Evolutionary conservation across 2,888 invertebrate genomes (phyloP).

Genomic region (Metalampra italica): DNA sequence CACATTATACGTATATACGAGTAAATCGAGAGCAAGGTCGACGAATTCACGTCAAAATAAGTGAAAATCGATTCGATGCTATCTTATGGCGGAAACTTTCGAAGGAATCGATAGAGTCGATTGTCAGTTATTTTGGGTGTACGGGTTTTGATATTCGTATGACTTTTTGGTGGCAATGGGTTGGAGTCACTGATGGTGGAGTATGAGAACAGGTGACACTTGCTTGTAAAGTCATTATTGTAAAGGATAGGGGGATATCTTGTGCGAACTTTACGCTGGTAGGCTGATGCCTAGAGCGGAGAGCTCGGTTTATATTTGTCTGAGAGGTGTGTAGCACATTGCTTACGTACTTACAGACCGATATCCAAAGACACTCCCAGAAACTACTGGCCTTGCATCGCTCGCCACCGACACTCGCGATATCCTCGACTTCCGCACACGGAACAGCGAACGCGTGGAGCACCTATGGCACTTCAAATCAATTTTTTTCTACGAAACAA

Average conservation of each 20-base stretch:
- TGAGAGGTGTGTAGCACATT: constrained; percentile 14
- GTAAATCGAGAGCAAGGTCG: neutral
- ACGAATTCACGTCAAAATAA: neutral
- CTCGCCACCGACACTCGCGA: constrained; percentile 25
- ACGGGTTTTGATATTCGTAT: no score
- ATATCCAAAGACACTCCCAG: constrained; percentile 42
- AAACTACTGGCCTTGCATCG: constrained; percentile 9
- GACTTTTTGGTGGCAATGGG: neutral
- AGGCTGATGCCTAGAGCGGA: constrained; percentile 5
- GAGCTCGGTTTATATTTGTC: constrained; percentile 65
- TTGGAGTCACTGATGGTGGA: neutral
- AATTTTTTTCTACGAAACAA: constrained; percentile 44
- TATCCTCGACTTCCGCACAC: constrained; percentile 18
- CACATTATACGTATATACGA: no score
- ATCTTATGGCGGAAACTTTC: neutral
- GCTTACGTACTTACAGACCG: constrained; percentile 57
- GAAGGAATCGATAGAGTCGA: neutral
- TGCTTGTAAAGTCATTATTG: neutral
- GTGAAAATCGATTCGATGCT: neutral
- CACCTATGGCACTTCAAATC: constrained; percentile 15
- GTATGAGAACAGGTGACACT: neutral
- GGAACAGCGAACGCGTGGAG: constrained; percentile 13
- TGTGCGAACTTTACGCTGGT: neutral
- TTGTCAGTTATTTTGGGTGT: neutral
- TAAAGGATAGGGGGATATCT: neutral